Evolutionary conservation across 2,113 vertebrate genomes (phyloP), one percentile per base, ranked within the genome.

Genomic region (Sprattus sprattus): DNA sequence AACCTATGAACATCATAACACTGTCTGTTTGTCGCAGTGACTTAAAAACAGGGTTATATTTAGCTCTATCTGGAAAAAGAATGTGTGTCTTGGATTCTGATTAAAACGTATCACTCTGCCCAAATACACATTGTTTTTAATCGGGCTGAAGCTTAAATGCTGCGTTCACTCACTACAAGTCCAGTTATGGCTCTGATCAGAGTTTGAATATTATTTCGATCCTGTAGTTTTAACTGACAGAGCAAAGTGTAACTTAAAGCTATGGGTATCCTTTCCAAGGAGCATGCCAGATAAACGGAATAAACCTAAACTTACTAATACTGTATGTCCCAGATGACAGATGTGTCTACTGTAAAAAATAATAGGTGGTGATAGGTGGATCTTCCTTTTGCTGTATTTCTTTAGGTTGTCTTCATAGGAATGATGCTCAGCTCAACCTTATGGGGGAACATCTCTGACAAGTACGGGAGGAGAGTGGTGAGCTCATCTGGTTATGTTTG

Each of bases 381-480:
- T 67, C 7, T 64, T 64, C 6, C 39, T 1, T 78, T 13, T 78
- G 20, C 28, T 78, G 71, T 9, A 16, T 4, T 78, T 5, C 11
- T 78, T 0, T 91, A 99, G 98, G 97, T 97, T 83, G 98, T 99
- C 81, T 99, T 99, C 84, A 96, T 99, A 67, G 98, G 98, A 84
- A 99, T 99, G 98, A 99, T 99, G 98, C 95, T 97, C 92, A 99
- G 98, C 92, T 99, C 98, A 50, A 98, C 97, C 0, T 96, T 99
- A 85, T 99, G 98, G 98, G 98, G 98, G 85, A 99, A 99, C 89
- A 97, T 99, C 90, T 96, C 98, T 6, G 98, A 99, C 92, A 98
- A 95, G 92, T 99, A 99, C 0, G 98, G 98, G 80, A 95, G 98
- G 86, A 99, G 98, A 95, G 99, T 97, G 81, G 98, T 99, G 95